A percentile compares a stretch with the other conserved stretches of the same genome.
Evolutionary conservation across 2,113 vertebrate genomes (phyloP).

Genomic region (Neolamprologus kungweensis): DNA sequence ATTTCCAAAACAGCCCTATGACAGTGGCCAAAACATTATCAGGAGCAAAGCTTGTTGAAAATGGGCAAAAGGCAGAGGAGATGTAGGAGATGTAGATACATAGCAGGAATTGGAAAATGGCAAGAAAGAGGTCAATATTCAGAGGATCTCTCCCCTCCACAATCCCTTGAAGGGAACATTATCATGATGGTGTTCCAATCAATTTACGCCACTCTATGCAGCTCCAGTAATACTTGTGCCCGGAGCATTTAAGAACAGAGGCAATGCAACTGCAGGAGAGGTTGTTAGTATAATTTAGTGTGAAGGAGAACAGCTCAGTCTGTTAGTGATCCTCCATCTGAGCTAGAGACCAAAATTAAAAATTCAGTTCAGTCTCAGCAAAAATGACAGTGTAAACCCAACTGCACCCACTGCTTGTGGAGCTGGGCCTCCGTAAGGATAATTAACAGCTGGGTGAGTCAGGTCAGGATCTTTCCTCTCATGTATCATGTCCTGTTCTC

Average conservation of each 20-base stretch:
- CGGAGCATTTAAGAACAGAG: not conserved
- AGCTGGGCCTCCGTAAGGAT: not conserved
- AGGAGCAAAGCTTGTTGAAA: not conserved
- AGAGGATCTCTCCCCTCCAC: not conserved
- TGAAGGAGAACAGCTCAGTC: not conserved
- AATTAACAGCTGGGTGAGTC: not conserved
- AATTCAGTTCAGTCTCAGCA: not conserved
- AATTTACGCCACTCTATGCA: not conserved
- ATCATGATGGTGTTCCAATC: not conserved
- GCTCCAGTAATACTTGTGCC: not conserved
- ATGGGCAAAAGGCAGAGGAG: not conserved
- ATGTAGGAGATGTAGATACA: rapidly evolving
- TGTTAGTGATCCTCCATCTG: not conserved
- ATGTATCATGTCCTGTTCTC: not conserved
- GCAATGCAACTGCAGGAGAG: too few relatives aligned
- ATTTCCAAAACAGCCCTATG: not conserved
- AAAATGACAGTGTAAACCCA: too few relatives aligned
- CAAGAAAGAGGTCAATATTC: not conserved
- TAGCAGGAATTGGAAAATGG: not conserved
- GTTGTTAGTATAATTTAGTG: not conserved
- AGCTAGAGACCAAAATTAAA: not conserved
- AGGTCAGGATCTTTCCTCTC: rapidly evolving
- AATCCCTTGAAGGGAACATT: not conserved
- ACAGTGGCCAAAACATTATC: not conserved
- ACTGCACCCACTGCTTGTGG: not conserved